These are phyloP conservation scores for Lepisosteus osseus DNA, from an alignment of 2,113 vertebrate genomes.

Conservation along the genomic window DNA sequence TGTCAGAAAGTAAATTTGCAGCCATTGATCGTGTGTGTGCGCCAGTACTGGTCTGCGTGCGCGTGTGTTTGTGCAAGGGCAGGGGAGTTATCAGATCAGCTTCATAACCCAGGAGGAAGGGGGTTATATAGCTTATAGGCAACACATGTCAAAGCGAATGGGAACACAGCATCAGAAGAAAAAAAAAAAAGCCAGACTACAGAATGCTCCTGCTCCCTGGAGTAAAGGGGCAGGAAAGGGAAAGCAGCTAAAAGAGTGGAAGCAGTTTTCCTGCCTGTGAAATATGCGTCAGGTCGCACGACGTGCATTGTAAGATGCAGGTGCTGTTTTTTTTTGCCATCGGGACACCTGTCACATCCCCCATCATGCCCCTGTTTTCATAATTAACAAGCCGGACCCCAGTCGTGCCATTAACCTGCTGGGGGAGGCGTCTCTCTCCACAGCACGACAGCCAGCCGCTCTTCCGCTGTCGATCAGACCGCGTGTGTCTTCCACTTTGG, in stretches of 20 bases:
- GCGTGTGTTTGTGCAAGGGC: conserved; percentile 19
- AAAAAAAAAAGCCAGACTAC: not conserved
- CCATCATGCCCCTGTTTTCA: too few species aligned
- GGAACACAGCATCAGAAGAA: conserved; percentile 7
- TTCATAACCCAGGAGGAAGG: conserved; percentile 21
- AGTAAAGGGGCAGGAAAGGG: not conserved
- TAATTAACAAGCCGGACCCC: too few species aligned
- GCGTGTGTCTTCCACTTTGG: too few species aligned
- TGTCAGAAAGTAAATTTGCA: conserved; percentile 83
- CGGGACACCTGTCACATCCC: too few species aligned
- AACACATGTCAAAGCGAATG: conserved; percentile 33
- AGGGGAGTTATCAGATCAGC: conserved; percentile 42
- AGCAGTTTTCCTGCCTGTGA: not conserved
- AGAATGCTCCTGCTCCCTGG: conserved; percentile 18
- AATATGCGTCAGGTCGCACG: too few species aligned
- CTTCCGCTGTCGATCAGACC: too few species aligned
- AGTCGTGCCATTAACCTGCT: too few species aligned
- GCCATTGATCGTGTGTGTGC: conserved; percentile 61
- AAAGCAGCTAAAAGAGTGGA: not conserved
- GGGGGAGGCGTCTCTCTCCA: too few species aligned
- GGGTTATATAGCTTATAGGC: conserved; percentile 35
- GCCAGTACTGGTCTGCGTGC: conserved; percentile 45
- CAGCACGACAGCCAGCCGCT: too few species aligned
- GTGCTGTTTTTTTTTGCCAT: too few species aligned
- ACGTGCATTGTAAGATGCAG: too few species aligned